A percentile compares a stretch with the other conserved stretches of the same genome.
Evolutionary conservation across 2,113 vertebrate species (phyloP).

Genomic region (Taxidea taxus): DNA sequence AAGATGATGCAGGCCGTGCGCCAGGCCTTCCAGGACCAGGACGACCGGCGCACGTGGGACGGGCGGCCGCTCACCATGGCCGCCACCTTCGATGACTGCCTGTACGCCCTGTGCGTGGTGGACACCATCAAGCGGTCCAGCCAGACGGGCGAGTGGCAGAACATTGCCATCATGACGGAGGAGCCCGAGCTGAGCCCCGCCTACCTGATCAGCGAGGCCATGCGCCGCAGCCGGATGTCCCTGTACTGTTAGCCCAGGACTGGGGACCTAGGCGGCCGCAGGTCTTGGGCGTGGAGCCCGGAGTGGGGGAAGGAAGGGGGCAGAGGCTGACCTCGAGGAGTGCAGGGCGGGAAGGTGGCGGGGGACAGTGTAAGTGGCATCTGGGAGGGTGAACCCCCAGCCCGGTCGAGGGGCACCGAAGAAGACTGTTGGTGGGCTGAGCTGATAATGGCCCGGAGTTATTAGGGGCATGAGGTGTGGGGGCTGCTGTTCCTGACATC

Average conservation of each 20-base stretch:
- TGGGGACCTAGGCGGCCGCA: not conserved
- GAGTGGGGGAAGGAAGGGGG: not conserved
- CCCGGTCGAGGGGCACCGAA: not conserved
- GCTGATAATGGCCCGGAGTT: not conserved
- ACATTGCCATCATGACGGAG: slow-evolving; percentile 96
- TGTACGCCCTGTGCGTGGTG: slow-evolving; percentile 97
- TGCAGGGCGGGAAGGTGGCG: not conserved
- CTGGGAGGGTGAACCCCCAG: not conserved
- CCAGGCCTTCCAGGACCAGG: slow-evolving; percentile 97
- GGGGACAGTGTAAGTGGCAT: no score
- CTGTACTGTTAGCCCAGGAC: slow-evolving; percentile 90
- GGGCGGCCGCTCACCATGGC: slow-evolving; percentile 97
- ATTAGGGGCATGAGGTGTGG: not conserved
- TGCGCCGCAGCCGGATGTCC: slow-evolving; percentile 97
- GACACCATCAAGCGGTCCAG: slow-evolving; percentile 98
- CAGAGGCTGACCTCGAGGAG: not conserved
- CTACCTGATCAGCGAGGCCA: slow-evolving; percentile 97
- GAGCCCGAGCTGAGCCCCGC: slow-evolving; percentile 96
- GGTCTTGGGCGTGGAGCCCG: not conserved
- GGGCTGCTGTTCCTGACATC: not conserved
- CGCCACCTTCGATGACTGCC: slow-evolving; percentile 98
- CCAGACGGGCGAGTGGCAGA: slow-evolving; percentile 98
- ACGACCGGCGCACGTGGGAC: slow-evolving; percentile 96
- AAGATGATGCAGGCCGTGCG: slow-evolving; percentile 98
- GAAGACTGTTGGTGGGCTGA: not conserved